A percentile compares a stretch with the other conserved stretches of the same genome.
Evolutionary conservation across 2,113 vertebrate species (phyloP).

Genomic region (Pituophis catenifer): DNA sequence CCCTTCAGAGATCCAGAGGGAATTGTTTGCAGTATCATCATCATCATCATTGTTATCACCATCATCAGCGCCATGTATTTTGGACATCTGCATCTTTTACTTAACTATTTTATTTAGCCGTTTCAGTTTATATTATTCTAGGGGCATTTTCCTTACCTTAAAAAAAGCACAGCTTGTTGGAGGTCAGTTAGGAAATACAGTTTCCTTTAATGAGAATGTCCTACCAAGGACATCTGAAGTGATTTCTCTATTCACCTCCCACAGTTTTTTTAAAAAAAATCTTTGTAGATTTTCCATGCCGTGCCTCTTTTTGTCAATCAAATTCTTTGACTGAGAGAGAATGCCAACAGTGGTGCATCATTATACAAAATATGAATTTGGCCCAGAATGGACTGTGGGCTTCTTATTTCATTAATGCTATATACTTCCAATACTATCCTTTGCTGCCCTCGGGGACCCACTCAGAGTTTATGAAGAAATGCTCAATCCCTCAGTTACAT

Average conservation of each 20-base stretch:
- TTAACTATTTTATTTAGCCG: not conserved
- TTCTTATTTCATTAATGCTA: slow-evolving; percentile 4
- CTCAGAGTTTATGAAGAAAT: not conserved
- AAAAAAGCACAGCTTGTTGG: slow-evolving; percentile 47
- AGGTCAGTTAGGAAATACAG: slow-evolving; percentile 53
- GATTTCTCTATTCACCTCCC: slow-evolving; percentile 30
- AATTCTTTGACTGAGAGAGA: slow-evolving; percentile 32
- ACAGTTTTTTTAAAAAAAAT: slow-evolving; percentile 28
- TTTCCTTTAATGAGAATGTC: slow-evolving; percentile 61
- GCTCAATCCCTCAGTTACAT: not conserved
- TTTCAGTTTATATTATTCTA: slow-evolving; percentile 48
- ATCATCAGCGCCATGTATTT: not conserved
- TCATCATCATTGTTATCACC: not conserved
- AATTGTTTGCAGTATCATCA: not conserved
- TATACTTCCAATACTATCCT: not conserved
- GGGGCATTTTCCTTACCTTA: slow-evolving; percentile 7
- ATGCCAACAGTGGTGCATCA: not conserved
- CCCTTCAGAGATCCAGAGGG: not conserved
- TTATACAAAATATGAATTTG: slow-evolving; percentile 4
- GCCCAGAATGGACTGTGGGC: not conserved
- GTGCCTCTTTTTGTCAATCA: slow-evolving; percentile 40
- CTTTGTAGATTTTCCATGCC: not conserved
- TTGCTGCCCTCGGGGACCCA: not conserved
- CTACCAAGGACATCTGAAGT: slow-evolving; percentile 36
- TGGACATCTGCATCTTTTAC: not conserved